A percentile compares a stretch with the other conserved stretches of the same genome.
Conservation (phyloP, 2,797 vertebrate genomes). For the Todus mexicanus region DNA sequence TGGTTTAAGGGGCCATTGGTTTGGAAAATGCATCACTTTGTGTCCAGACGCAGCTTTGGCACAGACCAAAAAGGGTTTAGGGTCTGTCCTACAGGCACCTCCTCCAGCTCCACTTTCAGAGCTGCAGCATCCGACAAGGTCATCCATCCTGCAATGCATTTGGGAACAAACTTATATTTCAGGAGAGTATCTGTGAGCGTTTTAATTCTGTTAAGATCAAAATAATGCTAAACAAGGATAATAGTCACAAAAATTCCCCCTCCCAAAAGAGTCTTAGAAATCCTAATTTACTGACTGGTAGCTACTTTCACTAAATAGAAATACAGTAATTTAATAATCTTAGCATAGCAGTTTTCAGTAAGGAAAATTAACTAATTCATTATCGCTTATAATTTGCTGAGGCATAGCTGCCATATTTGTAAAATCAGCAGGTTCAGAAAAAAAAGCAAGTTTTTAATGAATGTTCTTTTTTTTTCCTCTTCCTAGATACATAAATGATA, state of each 20-base stretch:
- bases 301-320: conserved; percentile 75
- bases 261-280: conserved; percentile 79
- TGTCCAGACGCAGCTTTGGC: background rate
- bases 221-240: conserved; percentile 74
- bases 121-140: background rate
- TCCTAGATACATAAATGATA: conserved; percentile 75
- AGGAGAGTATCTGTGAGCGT: conserved; percentile 35
- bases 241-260: conserved; percentile 54
- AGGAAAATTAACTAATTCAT: conserved; percentile 87
- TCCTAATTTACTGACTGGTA: conserved; percentile 76
- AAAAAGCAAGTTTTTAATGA: conserved; percentile 80
- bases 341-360: conserved; percentile 79
- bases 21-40: background rate
- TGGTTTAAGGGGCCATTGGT: fast-evolving
- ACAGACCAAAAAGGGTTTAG: background rate
- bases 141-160: conserved; percentile 35
- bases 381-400: conserved; percentile 85
- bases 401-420: conserved; percentile 83
- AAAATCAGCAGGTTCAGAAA: conserved; percentile 82
- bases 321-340: conserved; percentile 82
- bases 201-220: conserved; percentile 71
- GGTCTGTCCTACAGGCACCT: background rate
- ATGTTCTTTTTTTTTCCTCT: conserved; percentile 60
- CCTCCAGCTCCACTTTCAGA: background rate
- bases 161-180: conserved; percentile 23